These are phyloP conservation scores for Silurus glanis DNA, from an alignment of 2,113 vertebrate species.

Conservation along the genomic window DNA sequence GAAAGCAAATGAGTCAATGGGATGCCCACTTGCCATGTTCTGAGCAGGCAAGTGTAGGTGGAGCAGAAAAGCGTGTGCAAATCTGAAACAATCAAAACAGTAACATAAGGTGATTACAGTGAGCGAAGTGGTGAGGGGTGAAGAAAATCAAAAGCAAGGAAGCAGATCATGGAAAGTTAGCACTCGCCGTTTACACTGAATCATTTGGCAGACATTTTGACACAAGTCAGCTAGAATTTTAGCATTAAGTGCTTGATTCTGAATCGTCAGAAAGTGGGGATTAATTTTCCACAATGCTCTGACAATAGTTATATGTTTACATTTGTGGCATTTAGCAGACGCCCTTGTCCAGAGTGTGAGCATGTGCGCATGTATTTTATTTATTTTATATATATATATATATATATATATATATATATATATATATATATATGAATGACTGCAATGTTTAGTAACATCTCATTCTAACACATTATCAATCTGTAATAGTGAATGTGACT, in stretches of 20 bases:
- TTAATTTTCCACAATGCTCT: background rate
- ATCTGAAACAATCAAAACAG: slow-evolving; percentile 50
- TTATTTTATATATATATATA: too few species aligned
- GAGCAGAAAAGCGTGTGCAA: slow-evolving; percentile 44
- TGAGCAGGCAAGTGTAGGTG: slow-evolving; percentile 44
- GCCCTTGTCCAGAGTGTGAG: too few species aligned
- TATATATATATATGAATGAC: too few species aligned
- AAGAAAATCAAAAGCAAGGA: slow-evolving; percentile 36
- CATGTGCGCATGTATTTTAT: too few species aligned
- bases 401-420: too few species aligned
- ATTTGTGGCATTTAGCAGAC: too few species aligned
- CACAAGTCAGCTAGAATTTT: background rate
- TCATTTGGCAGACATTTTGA: background rate
- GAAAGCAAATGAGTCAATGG: slow-evolving; percentile 49
- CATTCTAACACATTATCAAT: too few species aligned
- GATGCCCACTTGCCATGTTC: slow-evolving; percentile 49
- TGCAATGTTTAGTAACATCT: too few species aligned
- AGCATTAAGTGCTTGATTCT: background rate
- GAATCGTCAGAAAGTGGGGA: background rate
- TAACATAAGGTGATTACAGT: slow-evolving; percentile 38
- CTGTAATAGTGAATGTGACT: too few species aligned
- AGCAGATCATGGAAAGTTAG: slow-evolving; percentile 18
- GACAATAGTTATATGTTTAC: background rate
- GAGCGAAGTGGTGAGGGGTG: background rate
- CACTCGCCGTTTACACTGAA: background rate